Conservation (phyloP, 2,888 invertebrate species). For the Tenthredo livida region DNA sequence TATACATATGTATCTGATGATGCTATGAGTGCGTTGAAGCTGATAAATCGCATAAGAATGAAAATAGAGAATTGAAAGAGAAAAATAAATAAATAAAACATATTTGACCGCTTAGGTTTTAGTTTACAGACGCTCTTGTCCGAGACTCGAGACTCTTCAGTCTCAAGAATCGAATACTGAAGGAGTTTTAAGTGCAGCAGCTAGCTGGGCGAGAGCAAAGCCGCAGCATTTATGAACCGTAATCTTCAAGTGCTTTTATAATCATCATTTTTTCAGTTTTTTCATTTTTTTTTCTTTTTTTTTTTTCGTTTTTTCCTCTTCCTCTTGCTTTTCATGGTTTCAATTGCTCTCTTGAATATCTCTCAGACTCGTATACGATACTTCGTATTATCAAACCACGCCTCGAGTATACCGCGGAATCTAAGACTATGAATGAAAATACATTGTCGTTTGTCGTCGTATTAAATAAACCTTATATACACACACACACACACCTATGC, state of each 20-base stretch:
- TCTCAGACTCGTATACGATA: slow-evolving; percentile 15
- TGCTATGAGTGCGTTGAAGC: slow-evolving; percentile 5
- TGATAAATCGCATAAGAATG: slow-evolving; percentile 19
- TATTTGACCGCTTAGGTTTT: slow-evolving; percentile 29
- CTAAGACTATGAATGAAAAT: slow-evolving; percentile 19
- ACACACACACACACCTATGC: neutral
- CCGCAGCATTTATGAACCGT: slow-evolving; percentile 20
- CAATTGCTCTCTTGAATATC: slow-evolving; percentile 41
- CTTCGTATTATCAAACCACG: slow-evolving; percentile 22
- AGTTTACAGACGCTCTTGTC: slow-evolving; percentile 36
- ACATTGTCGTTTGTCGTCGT: slow-evolving; percentile 22
- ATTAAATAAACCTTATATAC: neutral
- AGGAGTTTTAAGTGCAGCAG: slow-evolving; percentile 12
- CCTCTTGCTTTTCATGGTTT: slow-evolving; percentile 19
- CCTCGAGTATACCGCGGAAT: slow-evolving; percentile 19
- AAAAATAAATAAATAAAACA: slow-evolving; percentile 1
- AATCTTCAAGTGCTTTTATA: slow-evolving; percentile 43
- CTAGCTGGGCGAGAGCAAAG: neutral
- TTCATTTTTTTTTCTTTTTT: neutral
- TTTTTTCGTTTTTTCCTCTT: neutral
- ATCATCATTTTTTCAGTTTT: slow-evolving; percentile 13
- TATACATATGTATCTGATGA: neutral
- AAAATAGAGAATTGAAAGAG: slow-evolving; percentile 3
- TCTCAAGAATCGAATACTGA: slow-evolving; percentile 38
- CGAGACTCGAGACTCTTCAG: slow-evolving; percentile 15